Evolutionary conservation across 1,140 invertebrate species (phyloP).

Genomic region (Papilio polyxenes): DNA sequence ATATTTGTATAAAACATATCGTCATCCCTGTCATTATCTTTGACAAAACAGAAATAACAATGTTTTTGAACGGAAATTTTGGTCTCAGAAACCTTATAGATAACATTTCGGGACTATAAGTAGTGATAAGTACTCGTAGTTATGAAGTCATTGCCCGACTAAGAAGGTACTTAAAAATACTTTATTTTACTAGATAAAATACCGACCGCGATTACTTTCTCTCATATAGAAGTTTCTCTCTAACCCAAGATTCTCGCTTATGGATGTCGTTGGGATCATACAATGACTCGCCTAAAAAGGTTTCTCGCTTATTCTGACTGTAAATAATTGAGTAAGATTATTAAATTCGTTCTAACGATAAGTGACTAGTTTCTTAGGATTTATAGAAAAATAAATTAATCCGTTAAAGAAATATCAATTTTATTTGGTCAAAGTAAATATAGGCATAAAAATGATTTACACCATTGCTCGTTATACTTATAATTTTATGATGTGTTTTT

Average conservation of each 20-base stretch:
- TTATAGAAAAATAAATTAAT: conserved; percentile 5
- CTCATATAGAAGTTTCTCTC: too few relatives aligned
- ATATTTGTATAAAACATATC: too few relatives aligned
- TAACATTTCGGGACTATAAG: neutral
- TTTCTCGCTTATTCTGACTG: too few relatives aligned
- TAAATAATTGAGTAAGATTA: neutral
- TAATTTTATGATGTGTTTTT: conserved; percentile 37
- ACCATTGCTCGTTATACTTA: conserved; percentile 25
- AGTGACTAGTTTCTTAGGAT: neutral
- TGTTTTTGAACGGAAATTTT: too few relatives aligned
- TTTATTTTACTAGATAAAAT: too few relatives aligned
- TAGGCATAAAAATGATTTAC: conserved; percentile 35
- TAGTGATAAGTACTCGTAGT: neutral
- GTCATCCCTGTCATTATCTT: too few relatives aligned
- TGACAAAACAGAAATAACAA: too few relatives aligned
- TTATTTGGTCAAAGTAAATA: conserved; percentile 34
- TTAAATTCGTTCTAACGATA: neutral
- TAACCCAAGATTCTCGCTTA: too few relatives aligned
- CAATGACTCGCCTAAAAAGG: too few relatives aligned
- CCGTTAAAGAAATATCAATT: conserved; percentile 16
- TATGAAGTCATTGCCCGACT: neutral
- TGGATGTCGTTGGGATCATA: too few relatives aligned
- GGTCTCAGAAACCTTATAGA: neutral
- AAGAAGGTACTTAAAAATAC: neutral
- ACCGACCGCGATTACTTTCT: too few relatives aligned